Percentiles rank a stretch among this genome's conserved stretches.
These are phyloP conservation scores for Apamea anceps DNA, from an alignment of 2,888 invertebrate species.

Conservation along the genomic window DNA sequence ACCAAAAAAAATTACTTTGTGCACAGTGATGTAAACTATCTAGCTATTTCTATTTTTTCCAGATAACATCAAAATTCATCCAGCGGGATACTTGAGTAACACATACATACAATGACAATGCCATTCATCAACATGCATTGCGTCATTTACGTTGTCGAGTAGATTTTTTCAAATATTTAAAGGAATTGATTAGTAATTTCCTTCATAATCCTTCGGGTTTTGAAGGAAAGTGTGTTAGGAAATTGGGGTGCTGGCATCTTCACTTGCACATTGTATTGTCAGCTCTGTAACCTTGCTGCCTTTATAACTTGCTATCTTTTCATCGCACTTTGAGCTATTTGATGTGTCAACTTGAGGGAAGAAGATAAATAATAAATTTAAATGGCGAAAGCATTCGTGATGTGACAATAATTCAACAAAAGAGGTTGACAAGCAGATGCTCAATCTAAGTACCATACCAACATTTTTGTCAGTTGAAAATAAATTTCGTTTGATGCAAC, in stretches of 20 bases:
- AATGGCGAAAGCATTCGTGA: not conserved
- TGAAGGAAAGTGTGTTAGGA: not conserved
- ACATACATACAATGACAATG: not conserved
- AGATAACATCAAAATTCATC: not conserved
- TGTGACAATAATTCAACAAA: constrained; percentile 9
- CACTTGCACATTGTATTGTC: not conserved
- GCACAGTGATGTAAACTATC: not conserved
- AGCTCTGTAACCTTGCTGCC: not conserved
- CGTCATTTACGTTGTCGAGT: not conserved
- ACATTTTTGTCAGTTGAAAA: constrained; percentile 35
- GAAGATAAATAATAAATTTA: not conserved
- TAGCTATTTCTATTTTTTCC: not conserved
- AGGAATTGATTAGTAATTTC: not conserved
- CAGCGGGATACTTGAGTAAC: not conserved
- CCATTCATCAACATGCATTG: not conserved
- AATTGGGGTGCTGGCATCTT: not conserved
- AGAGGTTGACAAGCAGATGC: constrained; percentile 11
- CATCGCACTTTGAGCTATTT: not conserved
- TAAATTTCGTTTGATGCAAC: constrained; percentile 52
- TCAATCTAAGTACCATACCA: constrained; percentile 5
- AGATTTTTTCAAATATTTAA: not conserved
- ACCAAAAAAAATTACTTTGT: not conserved
- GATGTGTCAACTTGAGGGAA: not conserved
- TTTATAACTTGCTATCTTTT: not conserved
- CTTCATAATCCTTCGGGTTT: not conserved